Percentiles rank a stretch among this genome's conserved stretches.
Evolutionary conservation across 2,888 invertebrate genomes (phyloP).

Genomic region (Orthosia cruda): DNA sequence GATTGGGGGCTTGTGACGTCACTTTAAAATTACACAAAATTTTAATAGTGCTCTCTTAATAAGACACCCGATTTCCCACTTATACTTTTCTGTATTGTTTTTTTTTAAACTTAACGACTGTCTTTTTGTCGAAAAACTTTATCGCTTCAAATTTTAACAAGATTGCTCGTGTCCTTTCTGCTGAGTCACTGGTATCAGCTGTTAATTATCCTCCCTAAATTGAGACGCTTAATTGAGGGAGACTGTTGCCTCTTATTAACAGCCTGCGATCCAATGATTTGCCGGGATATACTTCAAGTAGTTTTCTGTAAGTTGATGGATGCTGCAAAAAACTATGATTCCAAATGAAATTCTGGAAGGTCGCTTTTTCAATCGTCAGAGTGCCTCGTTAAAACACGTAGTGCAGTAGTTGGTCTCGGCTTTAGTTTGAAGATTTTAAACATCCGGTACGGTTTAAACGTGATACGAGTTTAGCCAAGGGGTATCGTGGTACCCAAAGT

Average conservation of each 20-base stretch:
- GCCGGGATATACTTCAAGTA: neutral
- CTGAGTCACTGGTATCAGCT: constrained; percentile 41
- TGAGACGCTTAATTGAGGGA: constrained; percentile 20
- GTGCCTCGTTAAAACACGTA: too few relatives aligned
- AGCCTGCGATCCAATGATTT: neutral
- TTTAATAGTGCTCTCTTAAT: too few relatives aligned
- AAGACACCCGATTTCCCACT: neutral
- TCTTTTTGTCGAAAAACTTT: constrained; percentile 24
- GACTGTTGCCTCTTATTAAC: constrained; percentile 16
- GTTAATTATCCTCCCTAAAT: constrained; percentile 42
- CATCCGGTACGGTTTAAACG: too few relatives aligned
- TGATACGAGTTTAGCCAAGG: too few relatives aligned
- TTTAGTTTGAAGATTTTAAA: too few relatives aligned
- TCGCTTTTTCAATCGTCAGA: too few relatives aligned
- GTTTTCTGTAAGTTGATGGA: neutral
- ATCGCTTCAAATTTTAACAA: constrained; percentile 49
- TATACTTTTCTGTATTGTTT: neutral
- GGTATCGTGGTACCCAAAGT: too few relatives aligned
- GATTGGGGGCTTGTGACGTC: too few relatives aligned
- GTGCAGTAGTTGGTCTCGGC: too few relatives aligned
- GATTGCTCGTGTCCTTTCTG: constrained; percentile 22
- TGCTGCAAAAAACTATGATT: too few relatives aligned
- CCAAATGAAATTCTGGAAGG: too few relatives aligned
- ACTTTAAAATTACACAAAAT: too few relatives aligned
- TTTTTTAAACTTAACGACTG: neutral